A percentile compares a stretch with the other conserved stretches of the same genome.
Conservation (phyloP, 92 coral and sea anemone species). For the Chrysogorgia sp. region DNA sequence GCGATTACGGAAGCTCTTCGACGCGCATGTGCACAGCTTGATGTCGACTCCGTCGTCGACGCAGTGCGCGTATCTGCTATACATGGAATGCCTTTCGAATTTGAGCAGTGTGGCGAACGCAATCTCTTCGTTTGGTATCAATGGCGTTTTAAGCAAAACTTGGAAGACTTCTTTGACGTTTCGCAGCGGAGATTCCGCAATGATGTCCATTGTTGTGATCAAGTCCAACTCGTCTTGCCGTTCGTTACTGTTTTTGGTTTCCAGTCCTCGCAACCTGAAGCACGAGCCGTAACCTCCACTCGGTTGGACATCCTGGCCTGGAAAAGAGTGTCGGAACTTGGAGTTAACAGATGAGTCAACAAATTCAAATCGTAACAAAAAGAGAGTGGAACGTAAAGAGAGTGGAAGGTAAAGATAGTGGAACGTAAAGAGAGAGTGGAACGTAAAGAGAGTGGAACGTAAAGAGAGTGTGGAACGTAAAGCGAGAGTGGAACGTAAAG, state of each 20-base stretch:
- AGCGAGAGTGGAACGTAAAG: too few relatives aligned
- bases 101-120: slow-evolving; percentile 56
- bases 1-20: not conserved
- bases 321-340: too few relatives aligned
- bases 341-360: too few relatives aligned
- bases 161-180: slow-evolving; percentile 21
- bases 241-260: slow-evolving; percentile 22
- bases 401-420: too few relatives aligned
- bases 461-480: too few relatives aligned
- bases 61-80: slow-evolving; percentile 77
- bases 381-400: too few relatives aligned
- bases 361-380: too few relatives aligned
- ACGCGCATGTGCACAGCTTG: slow-evolving; percentile 81
- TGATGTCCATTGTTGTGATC: slow-evolving; percentile 1
- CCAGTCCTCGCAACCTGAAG: slow-evolving; percentile 17
- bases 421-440: too few relatives aligned
- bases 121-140: slow-evolving; percentile 22
- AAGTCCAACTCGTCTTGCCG: not conserved
- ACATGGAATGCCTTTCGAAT: slow-evolving; percentile 72
- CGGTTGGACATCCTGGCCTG: not conserved
- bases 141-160: slow-evolving; percentile 26
- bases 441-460: too few relatives aligned
- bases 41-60: slow-evolving; percentile 79
- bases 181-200: slow-evolving; percentile 15
- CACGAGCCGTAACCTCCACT: slow-evolving; percentile 34